A percentile compares a stretch with the other conserved stretches of the same genome.
Conservation (phyloP, 2,113 vertebrate species). For the Siniperca knerii region DNA sequence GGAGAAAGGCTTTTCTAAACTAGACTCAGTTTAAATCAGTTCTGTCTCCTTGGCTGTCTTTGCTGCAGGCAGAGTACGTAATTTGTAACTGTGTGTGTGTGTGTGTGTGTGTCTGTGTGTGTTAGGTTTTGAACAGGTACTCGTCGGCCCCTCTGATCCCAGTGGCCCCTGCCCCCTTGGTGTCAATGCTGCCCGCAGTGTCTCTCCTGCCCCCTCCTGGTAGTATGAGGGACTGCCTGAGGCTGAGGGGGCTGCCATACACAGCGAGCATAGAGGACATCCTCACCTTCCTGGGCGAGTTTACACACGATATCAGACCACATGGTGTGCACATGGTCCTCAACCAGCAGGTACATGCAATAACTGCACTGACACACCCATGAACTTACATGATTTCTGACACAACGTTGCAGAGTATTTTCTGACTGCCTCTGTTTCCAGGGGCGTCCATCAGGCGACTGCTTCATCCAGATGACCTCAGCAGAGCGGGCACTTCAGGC, state of each 20-base stretch:
- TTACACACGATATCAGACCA: constrained; percentile 92
- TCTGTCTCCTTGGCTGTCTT: background rate
- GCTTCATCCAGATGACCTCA: constrained; percentile 97
- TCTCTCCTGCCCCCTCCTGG: constrained; percentile 87
- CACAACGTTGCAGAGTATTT: background rate
- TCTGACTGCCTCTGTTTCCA: constrained; percentile 58
- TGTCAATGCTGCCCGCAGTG: constrained; percentile 88
- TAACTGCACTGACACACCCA: constrained; percentile 43
- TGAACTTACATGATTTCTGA: background rate
- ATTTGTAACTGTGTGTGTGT: constrained; percentile 31
- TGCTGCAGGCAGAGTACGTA: constrained; percentile 12
- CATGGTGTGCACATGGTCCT: constrained; percentile 98
- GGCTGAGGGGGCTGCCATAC: constrained; percentile 94
- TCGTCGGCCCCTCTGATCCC: constrained; percentile 92
- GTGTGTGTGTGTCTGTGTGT: constrained; percentile 46
- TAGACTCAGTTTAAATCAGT: background rate
- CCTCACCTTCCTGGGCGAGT: constrained; percentile 94
- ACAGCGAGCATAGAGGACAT: constrained; percentile 95
- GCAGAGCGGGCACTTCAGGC: constrained; percentile 90
- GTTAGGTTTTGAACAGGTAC: constrained; percentile 92
- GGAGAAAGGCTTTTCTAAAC: background rate
- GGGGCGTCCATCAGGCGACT: constrained; percentile 96
- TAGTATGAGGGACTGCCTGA: constrained; percentile 90
- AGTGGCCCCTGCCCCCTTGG: constrained; percentile 86
- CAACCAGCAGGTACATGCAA: constrained; percentile 92